Evolutionary conservation across 2,113 vertebrate species (phyloP).

Genomic region (Mixornis gularis): DNA sequence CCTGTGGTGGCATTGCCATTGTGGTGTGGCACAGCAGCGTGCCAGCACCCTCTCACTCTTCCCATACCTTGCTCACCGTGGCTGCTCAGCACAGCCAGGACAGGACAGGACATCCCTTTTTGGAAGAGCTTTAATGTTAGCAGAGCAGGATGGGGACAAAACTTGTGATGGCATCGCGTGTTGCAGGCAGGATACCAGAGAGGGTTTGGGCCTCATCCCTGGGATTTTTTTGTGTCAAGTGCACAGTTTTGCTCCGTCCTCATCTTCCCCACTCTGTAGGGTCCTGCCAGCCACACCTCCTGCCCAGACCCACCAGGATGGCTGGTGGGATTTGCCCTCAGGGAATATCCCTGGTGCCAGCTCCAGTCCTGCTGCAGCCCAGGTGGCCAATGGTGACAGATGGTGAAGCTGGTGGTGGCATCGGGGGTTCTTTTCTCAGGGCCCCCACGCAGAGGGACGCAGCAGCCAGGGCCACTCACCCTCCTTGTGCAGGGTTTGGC

Average conservation of each 20-base stretch:
- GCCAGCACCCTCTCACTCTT: rapidly evolving
- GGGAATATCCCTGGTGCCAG: neutral
- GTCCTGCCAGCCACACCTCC: neutral
- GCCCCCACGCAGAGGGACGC: rapidly evolving
- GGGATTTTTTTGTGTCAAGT: neutral
- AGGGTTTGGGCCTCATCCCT: neutral
- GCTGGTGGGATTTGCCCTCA: neutral
- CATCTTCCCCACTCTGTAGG: neutral
- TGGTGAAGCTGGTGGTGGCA: constrained; percentile 28
- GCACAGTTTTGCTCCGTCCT: neutral
- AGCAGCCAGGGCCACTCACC: neutral
- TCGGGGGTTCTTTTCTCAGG: neutral
- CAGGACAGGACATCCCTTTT: neutral
- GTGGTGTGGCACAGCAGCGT: rapidly evolving
- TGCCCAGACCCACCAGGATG: neutral
- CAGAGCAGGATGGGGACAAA: neutral
- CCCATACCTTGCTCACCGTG: rapidly evolving
- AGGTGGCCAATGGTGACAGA: constrained; percentile 53
- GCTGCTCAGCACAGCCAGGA: neutral
- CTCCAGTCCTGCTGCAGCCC: neutral
- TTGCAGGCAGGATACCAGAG: neutral
- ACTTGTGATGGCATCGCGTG: rapidly evolving
- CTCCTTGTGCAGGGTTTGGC: neutral
- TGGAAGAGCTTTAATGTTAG: neutral
- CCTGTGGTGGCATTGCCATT: neutral